phyloP scores from a whole-genome alignment of 1,140 invertebrate species.

The Melipona quadrifasciata region DNA sequence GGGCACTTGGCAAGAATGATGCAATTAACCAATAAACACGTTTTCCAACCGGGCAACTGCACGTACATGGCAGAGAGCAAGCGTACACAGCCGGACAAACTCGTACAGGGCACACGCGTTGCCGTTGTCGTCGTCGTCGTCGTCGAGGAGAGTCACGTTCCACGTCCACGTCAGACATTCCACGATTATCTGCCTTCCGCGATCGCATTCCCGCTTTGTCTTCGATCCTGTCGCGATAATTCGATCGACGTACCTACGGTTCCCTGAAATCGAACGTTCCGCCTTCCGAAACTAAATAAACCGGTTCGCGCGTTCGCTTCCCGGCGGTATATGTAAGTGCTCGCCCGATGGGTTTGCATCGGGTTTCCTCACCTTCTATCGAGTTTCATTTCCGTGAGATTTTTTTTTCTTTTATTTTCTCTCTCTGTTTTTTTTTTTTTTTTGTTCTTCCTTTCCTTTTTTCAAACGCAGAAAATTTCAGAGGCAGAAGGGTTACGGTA shows the following conservation, averaged over 20 bases:
- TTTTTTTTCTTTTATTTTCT: neutral
- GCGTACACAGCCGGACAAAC: neutral
- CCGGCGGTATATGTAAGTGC: neutral
- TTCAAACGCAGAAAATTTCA: neutral
- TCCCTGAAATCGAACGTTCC: neutral
- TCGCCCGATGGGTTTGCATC: neutral
- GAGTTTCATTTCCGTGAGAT: neutral
- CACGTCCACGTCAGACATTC: neutral
- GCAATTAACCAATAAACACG: conserved; percentile 79
- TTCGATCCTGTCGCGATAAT: conserved; percentile 12
- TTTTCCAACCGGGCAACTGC: conserved; percentile 70
- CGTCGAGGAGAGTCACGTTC: conserved; percentile 53
- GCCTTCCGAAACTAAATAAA: conserved; percentile 6
- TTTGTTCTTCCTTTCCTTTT: neutral
- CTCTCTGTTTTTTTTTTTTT: no score
- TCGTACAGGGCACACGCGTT: conserved; percentile 1
- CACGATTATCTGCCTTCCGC: conserved; percentile 10
- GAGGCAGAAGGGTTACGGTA: neutral
- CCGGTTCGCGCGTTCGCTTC: neutral
- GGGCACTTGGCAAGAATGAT: conserved; percentile 76
- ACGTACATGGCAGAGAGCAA: conserved; percentile 28
- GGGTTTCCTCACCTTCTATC: neutral
- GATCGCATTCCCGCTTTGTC: conserved; percentile 8
- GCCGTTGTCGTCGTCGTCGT: conserved; percentile 3
- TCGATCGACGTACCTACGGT: neutral